These are phyloP conservation scores for Eupelmus urozonus DNA, from an alignment of 2,888 invertebrate species.

Conservation along the genomic window DNA sequence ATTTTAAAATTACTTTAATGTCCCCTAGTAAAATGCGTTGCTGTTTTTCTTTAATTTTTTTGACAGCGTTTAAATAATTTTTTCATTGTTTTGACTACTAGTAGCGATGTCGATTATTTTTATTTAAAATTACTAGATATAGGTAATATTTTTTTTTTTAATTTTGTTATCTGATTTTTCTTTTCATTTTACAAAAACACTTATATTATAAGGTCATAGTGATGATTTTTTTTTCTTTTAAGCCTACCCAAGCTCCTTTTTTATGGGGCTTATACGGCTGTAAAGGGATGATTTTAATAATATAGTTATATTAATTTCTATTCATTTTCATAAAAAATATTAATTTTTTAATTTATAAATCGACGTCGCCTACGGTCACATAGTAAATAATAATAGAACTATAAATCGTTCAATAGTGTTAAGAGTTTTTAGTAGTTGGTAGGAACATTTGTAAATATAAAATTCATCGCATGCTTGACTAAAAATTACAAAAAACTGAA, in stretches of 20 bases:
- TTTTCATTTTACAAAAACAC: too few relatives aligned
- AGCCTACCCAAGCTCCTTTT: too few relatives aligned
- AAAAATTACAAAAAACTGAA: background rate
- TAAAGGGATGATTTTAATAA: too few relatives aligned
- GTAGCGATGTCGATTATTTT: slow-evolving; percentile 16
- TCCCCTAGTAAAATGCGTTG: background rate
- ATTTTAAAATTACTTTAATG: background rate
- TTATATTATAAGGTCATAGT: too few relatives aligned
- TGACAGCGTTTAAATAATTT: background rate
- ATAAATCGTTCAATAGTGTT: slow-evolving; percentile 14
- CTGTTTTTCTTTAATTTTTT: background rate
- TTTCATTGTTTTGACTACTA: slow-evolving; percentile 3
- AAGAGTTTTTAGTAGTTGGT: slow-evolving; percentile 51
- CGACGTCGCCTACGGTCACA: slow-evolving; percentile 35
- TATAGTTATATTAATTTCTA: too few relatives aligned
- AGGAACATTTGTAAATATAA: slow-evolving; percentile 34
- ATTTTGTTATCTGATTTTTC: too few relatives aligned
- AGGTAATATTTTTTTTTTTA: too few relatives aligned
- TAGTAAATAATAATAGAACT: slow-evolving; percentile 47
- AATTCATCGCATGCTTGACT: slow-evolving; percentile 43
- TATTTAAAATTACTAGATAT: too few relatives aligned
- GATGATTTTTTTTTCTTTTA: too few relatives aligned
- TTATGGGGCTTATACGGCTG: too few relatives aligned
- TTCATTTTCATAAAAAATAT: slow-evolving; percentile 16
- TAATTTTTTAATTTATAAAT: slow-evolving; percentile 20